Percentiles rank a stretch among this genome's conserved stretches.
phyloP scores from a whole-genome alignment of 2,888 invertebrate genomes.

The Hirtodrosophila confusa region DNA sequence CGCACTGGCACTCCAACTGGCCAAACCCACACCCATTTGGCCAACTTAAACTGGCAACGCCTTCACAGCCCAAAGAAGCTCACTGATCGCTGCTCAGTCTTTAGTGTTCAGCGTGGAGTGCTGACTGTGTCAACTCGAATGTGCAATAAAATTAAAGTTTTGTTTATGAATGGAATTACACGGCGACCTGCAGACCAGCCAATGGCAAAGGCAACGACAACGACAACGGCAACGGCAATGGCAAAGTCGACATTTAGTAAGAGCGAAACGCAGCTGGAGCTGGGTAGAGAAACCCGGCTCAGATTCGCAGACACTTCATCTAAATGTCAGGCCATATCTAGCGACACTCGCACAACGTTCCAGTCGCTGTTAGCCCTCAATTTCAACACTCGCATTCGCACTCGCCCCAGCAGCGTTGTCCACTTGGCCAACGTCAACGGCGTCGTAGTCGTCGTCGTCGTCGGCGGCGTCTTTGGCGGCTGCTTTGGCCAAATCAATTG shows the following conservation, averaged over 20 bases:
- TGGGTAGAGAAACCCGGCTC: constrained; percentile 56
- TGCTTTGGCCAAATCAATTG: constrained; percentile 79
- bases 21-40: constrained; percentile 31
- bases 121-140: constrained; percentile 62
- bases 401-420: constrained; percentile 36
- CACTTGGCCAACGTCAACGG: constrained; percentile 33
- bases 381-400: constrained; percentile 62
- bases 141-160: constrained; percentile 80
- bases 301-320: constrained; percentile 82
- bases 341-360: constrained; percentile 72
- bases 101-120: constrained; percentile 2
- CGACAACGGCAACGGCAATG: constrained; percentile 7
- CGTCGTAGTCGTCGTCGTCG: constrained; percentile 28
- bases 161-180: constrained; percentile 83
- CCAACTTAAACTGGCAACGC: constrained; percentile 40
- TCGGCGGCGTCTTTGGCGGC: constrained; percentile 72
- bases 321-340: constrained; percentile 83
- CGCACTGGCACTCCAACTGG: constrained; percentile 9
- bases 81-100: neutral
- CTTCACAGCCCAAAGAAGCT: constrained; percentile 41
- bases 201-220: constrained; percentile 32
- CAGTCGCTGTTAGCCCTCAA: constrained; percentile 61
- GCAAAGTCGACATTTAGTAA: constrained; percentile 57
- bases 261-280: constrained; percentile 65
- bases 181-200: constrained; percentile 21